Conservation (phyloP, 2,888 invertebrate species). For the Falcaria lacertinaria region DNA sequence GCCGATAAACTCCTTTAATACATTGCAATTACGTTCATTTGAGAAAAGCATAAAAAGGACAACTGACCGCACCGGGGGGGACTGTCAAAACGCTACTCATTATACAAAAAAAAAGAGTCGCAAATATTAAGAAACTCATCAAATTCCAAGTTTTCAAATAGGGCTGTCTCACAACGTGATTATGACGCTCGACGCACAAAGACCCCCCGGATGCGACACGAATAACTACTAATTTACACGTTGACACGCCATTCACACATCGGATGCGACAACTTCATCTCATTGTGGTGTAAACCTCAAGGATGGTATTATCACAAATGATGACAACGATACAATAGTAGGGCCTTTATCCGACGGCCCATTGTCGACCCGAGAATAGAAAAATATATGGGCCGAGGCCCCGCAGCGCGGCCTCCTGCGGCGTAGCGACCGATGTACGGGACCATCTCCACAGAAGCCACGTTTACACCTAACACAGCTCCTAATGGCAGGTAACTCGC, state of each 20-base stretch:
- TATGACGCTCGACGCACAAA: conserved; percentile 53
- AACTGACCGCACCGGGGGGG: conserved; percentile 51
- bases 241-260: conserved; percentile 72
- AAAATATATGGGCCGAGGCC: conserved; percentile 66
- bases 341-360: conserved; percentile 58
- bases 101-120: conserved; percentile 39
- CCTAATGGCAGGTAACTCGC: conserved; percentile 76
- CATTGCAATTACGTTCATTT: conserved; percentile 68
- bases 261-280: conserved; percentile 66
- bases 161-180: conserved; percentile 47
- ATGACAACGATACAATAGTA: conserved; percentile 72
- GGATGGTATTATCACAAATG: conserved; percentile 77
- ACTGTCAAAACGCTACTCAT: conserved; percentile 45
- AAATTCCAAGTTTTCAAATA: conserved; percentile 43
- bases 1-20: conserved; percentile 65
- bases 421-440: conserved; percentile 51
- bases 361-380: conserved; percentile 71
- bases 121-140: conserved; percentile 50
- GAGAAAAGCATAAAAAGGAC: conserved; percentile 62
- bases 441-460: conserved; percentile 65
- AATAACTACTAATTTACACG: conserved; percentile 76
- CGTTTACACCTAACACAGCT: conserved; percentile 74
- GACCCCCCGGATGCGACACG: conserved; percentile 63
- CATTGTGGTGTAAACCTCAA: conserved; percentile 77
- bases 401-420: conserved; percentile 63